Conservation (phyloP, 1,140 invertebrate species). For the Lepidurus apus region DNA sequence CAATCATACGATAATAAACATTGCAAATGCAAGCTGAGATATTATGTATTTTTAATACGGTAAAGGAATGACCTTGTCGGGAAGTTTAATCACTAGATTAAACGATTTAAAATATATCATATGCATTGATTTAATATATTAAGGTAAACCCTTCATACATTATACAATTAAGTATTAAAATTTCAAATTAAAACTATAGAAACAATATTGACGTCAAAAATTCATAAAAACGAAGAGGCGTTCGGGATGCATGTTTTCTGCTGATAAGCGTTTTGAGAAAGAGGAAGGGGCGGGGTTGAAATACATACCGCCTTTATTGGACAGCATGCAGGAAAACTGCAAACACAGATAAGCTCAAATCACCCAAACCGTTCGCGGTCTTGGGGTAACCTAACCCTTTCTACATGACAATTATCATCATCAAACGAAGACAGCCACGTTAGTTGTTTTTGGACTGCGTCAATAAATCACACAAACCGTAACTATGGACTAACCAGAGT, state of each 20-base stretch:
- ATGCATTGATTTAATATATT: too few species aligned
- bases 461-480: not conserved
- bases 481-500: not conserved
- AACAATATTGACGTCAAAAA: too few species aligned
- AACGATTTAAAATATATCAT: too few species aligned
- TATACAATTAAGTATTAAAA: too few species aligned
- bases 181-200: too few species aligned
- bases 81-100: too few species aligned
- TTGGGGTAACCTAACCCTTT: not conserved
- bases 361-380: not conserved
- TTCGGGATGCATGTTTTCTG: constrained; percentile 5
- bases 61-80: too few species aligned
- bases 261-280: not conserved
- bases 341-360: constrained; percentile 11
- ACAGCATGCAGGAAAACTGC: constrained; percentile 4
- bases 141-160: too few species aligned
- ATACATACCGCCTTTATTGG: constrained; percentile 6
- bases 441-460: not conserved
- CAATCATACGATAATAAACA: too few species aligned
- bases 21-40: too few species aligned
- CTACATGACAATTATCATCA: not conserved
- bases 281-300: not conserved
- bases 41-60: too few species aligned
- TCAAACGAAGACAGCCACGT: not conserved
- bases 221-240: not conserved